Conservation (phyloP, 2,113 vertebrate genomes). For the Ameiurus melas region DNA sequence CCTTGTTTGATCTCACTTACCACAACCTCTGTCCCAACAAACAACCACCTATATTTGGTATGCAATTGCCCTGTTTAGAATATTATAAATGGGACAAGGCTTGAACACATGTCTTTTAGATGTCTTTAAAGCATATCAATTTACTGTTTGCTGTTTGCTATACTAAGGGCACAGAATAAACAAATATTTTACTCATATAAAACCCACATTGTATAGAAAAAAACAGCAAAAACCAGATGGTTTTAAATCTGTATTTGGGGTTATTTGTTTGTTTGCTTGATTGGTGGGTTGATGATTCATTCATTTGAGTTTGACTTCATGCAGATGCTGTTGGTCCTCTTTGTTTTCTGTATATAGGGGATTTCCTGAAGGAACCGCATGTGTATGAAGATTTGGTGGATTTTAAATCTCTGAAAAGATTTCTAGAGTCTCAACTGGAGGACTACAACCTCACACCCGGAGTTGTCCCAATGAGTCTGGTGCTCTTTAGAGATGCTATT, state of each 20-base stretch:
- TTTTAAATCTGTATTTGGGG: neutral
- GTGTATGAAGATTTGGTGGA: slow-evolving; percentile 85
- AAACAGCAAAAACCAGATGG: neutral
- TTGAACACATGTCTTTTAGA: slow-evolving; percentile 1
- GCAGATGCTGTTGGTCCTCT: neutral
- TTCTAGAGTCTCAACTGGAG: slow-evolving; percentile 78
- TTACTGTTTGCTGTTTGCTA: neutral
- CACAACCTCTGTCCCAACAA: slow-evolving; percentile 84
- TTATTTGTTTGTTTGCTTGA: neutral
- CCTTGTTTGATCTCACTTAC: slow-evolving; percentile 79
- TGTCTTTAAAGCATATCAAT: neutral
- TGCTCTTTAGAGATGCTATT: slow-evolving; percentile 85
- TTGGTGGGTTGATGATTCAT: neutral
- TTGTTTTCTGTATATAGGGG: slow-evolving; percentile 68
- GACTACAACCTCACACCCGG: slow-evolving; percentile 80
- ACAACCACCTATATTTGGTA: slow-evolving; percentile 82
- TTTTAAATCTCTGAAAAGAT: slow-evolving; percentile 74
- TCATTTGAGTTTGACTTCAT: slow-evolving; percentile 8
- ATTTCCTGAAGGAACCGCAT: slow-evolving; percentile 77
- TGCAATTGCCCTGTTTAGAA: slow-evolving; percentile 19
- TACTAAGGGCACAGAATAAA: neutral
- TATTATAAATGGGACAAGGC: slow-evolving; percentile 2
- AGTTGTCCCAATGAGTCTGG: slow-evolving; percentile 78
- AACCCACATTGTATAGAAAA: neutral
- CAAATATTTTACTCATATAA: neutral